Evolutionary conservation across 2,888 invertebrate species (phyloP).

Genomic region (Thera britannica): DNA sequence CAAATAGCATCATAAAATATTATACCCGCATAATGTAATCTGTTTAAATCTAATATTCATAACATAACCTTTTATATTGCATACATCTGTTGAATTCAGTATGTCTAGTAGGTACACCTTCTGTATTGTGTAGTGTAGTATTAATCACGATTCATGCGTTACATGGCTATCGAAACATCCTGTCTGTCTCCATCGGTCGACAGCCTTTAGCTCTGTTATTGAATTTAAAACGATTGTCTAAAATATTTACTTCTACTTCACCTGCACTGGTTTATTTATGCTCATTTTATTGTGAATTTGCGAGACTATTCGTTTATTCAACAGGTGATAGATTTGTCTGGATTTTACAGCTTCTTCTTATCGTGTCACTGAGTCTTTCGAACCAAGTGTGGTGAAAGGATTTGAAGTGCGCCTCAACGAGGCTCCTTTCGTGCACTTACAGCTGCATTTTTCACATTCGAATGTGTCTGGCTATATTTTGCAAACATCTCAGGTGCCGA

Average conservation of each 20-base stretch:
- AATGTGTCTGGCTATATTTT: constrained; percentile 5
- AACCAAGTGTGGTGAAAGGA: too few relatives aligned
- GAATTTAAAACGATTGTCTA: constrained; percentile 5
- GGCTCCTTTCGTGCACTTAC: too few relatives aligned
- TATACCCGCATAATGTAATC: constrained; percentile 21
- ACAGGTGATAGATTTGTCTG: not conserved
- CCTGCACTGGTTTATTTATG: not conserved
- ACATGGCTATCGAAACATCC: constrained; percentile 25
- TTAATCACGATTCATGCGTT: not conserved
- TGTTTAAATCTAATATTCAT: constrained; percentile 35
- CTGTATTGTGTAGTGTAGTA: not conserved
- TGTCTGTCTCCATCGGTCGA: constrained; percentile 12
- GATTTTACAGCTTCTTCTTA: too few relatives aligned
- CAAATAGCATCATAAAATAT: constrained; percentile 7
- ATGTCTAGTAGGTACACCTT: not conserved
- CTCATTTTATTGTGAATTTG: not conserved
- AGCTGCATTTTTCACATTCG: constrained; percentile 5
- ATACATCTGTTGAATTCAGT: constrained; percentile 6
- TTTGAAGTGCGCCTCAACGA: too few relatives aligned
- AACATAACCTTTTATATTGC: constrained; percentile 6
- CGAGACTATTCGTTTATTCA: not conserved
- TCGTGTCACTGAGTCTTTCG: too few relatives aligned
- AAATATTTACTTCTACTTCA: not conserved
- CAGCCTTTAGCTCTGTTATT: not conserved
- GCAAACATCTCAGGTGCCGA: constrained; percentile 32